Evolutionary conservation across 2,797 vertebrate species (phyloP), one percentile per base, ranked within the genome.

Genomic region (Orestias chungarensis): DNA sequence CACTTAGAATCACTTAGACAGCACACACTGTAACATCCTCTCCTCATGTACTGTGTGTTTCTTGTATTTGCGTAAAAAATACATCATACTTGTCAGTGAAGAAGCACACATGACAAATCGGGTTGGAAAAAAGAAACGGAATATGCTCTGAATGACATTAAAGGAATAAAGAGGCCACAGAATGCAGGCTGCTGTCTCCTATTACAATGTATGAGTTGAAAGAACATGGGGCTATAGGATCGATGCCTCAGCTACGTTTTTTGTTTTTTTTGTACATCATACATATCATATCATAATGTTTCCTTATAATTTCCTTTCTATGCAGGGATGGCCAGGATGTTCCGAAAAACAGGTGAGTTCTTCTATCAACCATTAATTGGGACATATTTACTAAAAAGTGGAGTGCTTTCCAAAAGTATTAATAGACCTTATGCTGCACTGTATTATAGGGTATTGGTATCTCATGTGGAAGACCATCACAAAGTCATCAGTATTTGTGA

Each of bases 331-430:
- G 73, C 78, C 70, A 88, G 82, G 77, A 84, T 92, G 73, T 90
- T 95, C 66, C 88, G 88, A 78, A 89, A 92, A 69, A 86, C 84
- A 74, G 83, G 90, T 91, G 88, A 91, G 91, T 84, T 72, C 11
- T 27, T 35, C 11, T 62, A 46, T 25, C 49, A 9, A 0, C 15
- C 12, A n/a, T 71, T 70, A 69, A 44, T 61, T 18, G n/a, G 10
- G 29, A 49, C 27, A 62, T 25, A 3, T 62, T 62, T 15, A 15
- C 2, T 40, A 15, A 11, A 62, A 40, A 15, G 12, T 14, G 0
- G 23, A 61, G 5, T 40, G 57, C 33, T n/a, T 62, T 42, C 12
- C 59, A 62, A 25, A 42, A 31, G 10, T 25, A 42, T 62, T 40
- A 25, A 33, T 59, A 23, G 3, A 29, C 31, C 18, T 35, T 35